Evolutionary conservation across 2,888 invertebrate species (phyloP).

Genomic region (Torymus aiolomorphi): DNA sequence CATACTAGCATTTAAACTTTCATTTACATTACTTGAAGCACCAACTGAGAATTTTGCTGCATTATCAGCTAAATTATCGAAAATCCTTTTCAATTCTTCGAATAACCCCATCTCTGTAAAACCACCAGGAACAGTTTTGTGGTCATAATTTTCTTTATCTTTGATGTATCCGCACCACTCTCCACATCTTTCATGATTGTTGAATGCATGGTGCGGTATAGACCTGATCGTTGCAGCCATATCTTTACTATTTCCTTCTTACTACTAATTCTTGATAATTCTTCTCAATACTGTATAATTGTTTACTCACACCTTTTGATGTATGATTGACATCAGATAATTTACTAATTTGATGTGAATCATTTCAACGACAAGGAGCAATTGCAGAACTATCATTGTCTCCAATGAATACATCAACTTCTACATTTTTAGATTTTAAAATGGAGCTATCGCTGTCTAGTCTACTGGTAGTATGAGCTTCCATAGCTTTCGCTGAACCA

Average conservation of each 20-base stretch:
- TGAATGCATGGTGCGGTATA: conserved; percentile 58
- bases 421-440: conserved; percentile 56
- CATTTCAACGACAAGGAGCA: conserved; percentile 45
- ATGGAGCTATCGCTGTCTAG: conserved; percentile 52
- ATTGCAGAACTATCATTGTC: conserved; percentile 60
- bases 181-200: conserved; percentile 50
- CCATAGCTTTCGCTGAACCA: conserved; percentile 65
- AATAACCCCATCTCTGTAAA: background rate
- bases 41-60: conserved; percentile 18
- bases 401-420: conserved; percentile 51
- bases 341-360: conserved; percentile 53
- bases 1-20: conserved; percentile 56
- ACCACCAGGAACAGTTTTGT: conserved; percentile 41
- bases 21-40: conserved; percentile 39
- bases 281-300: conserved; percentile 54
- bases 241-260: conserved; percentile 46
- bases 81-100: background rate
- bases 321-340: conserved; percentile 61
- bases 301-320: conserved; percentile 56
- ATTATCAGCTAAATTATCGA: conserved; percentile 13
- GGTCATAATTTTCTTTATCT: conserved; percentile 44
- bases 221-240: conserved; percentile 50
- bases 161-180: no score
- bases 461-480: conserved; percentile 60
- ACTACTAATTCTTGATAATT: conserved; percentile 50